Percentiles rank a stretch among this genome's conserved stretches.
phyloP scores from a whole-genome alignment of 2,888 invertebrate species.

The Drosophila kokeensis region DNA sequence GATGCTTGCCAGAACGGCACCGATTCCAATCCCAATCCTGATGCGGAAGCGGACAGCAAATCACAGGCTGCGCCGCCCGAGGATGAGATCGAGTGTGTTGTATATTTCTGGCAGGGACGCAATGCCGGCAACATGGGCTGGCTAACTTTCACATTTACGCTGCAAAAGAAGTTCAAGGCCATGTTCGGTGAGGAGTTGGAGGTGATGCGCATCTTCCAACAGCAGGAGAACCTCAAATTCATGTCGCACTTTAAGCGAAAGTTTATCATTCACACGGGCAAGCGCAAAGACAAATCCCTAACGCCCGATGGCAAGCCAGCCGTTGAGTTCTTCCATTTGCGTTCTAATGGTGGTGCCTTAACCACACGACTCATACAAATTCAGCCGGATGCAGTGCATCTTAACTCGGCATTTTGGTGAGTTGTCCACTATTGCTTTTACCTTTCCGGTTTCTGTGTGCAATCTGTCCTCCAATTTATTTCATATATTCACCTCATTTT shows the following conservation, averaged over 20 bases:
- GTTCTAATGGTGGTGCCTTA: constrained; percentile 97
- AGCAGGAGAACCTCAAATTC: constrained; percentile 99
- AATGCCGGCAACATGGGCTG: constrained; percentile 99
- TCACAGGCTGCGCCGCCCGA: constrained; percentile 68
- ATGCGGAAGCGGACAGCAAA: constrained; percentile 59
- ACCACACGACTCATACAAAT: constrained; percentile 97
- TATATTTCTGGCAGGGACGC: constrained; percentile 99
- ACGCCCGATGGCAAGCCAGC: constrained; percentile 86
- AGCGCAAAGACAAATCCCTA: constrained; percentile 87
- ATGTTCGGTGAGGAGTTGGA: constrained; percentile 96
- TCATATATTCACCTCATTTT: background rate
- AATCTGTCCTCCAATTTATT: background rate
- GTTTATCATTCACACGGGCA: constrained; percentile 96
- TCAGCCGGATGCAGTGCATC: constrained; percentile 91
- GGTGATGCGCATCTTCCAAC: constrained; percentile 98
- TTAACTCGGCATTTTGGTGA: constrained; percentile 98
- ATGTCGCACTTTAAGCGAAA: constrained; percentile 98
- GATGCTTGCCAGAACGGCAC: constrained; percentile 19
- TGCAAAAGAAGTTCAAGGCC: constrained; percentile 95
- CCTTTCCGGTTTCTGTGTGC: background rate
- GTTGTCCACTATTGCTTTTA: constrained; percentile 38
- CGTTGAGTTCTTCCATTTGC: constrained; percentile 96
- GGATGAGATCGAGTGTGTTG: constrained; percentile 93
- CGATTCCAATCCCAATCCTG: constrained; percentile 43
- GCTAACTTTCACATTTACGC: constrained; percentile 99